Percentiles rank a stretch among this genome's conserved stretches.
Evolutionary conservation across 1,140 invertebrate species (phyloP).

Genomic region (Saccostrea glomerata): DNA sequence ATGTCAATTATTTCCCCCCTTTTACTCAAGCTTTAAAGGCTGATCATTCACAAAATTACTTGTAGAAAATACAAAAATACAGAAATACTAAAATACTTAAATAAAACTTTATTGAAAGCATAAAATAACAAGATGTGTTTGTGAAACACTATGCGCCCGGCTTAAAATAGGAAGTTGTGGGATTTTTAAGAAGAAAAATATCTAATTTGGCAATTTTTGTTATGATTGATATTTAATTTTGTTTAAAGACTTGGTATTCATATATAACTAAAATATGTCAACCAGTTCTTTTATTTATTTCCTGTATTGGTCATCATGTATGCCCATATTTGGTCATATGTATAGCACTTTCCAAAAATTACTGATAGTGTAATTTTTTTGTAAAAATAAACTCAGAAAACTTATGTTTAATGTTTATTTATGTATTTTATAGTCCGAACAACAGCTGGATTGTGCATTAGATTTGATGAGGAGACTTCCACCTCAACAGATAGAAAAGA

Average conservation of each 20-base stretch:
- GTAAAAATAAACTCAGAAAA: too few species aligned
- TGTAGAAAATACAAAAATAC: too few species aligned
- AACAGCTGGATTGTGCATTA: slow-evolving; percentile 98
- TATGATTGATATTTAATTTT: not conserved
- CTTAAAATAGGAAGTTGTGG: not conserved
- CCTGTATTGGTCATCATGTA: slow-evolving; percentile 19
- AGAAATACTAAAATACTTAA: too few species aligned
- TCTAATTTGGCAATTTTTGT: not conserved
- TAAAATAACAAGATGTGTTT: too few species aligned
- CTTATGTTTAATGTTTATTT: not conserved
- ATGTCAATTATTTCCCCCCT: too few species aligned
- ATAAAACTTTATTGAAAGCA: too few species aligned
- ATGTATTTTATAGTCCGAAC: slow-evolving; percentile 87
- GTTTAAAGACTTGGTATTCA: not conserved
- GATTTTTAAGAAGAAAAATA: not conserved
- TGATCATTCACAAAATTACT: too few species aligned
- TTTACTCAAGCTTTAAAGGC: too few species aligned
- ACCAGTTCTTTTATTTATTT: not conserved
- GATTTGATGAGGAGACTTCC: slow-evolving; percentile 99
- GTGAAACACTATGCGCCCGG: too few species aligned
- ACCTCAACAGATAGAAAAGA: slow-evolving; percentile 99
- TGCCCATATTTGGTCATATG: slow-evolving; percentile 29
- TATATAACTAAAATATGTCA: not conserved
- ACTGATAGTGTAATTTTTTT: not conserved
- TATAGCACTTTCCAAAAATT: not conserved